A percentile compares a stretch with the other conserved stretches of the same genome.
Conservation (phyloP, 2,888 invertebrate genomes). For the Polydrusus tereticollis region DNA sequence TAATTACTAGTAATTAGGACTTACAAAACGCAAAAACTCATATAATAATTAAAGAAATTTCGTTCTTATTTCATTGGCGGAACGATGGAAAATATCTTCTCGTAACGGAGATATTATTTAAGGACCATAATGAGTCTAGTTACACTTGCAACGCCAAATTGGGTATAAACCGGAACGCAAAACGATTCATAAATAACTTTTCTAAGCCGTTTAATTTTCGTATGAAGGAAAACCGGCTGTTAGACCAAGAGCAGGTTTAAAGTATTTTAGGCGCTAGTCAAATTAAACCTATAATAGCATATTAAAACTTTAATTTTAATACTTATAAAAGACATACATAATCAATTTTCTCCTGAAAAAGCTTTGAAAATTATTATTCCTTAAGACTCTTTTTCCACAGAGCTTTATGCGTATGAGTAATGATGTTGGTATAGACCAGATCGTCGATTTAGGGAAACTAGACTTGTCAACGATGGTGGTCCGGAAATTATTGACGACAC, state of each 20-base stretch:
- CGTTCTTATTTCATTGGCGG: constrained; percentile 39
- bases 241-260: constrained; percentile 34
- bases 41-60: constrained; percentile 46
- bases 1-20: too few relatives aligned
- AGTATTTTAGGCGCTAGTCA: background rate
- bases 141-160: constrained; percentile 59
- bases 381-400: too few relatives aligned
- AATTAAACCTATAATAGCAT: background rate
- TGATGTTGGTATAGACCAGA: too few relatives aligned
- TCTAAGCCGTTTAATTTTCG: constrained; percentile 60
- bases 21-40: constrained; percentile 39
- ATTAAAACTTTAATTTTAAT: background rate
- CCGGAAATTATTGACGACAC: too few relatives aligned
- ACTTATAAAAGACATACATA: too few relatives aligned
- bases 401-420: too few relatives aligned
- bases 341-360: too few relatives aligned
- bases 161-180: constrained; percentile 57
- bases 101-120: constrained; percentile 50
- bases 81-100: constrained; percentile 35
- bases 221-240: constrained; percentile 36
- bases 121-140: constrained; percentile 56
- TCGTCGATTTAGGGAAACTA: too few relatives aligned
- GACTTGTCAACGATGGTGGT: too few relatives aligned
- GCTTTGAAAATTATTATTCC: too few relatives aligned
- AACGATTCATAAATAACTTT: constrained; percentile 60